Evolutionary conservation across 1,140 invertebrate species (phyloP), one percentile per base, ranked within the genome.

Genomic region (Atta colombica): DNA sequence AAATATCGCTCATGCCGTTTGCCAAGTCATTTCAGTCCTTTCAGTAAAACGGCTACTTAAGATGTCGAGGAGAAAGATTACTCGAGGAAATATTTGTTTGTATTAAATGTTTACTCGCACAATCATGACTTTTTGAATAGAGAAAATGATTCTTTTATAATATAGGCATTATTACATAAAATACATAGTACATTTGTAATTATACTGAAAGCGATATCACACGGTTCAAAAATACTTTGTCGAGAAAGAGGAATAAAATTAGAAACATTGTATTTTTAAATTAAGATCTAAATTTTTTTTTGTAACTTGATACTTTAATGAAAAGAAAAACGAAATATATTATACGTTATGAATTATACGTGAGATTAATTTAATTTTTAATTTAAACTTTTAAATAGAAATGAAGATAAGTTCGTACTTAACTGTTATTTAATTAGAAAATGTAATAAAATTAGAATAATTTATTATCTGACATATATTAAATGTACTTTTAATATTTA

Each of bases 51-150:
- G 39, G 39, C 68, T 60, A 55, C 35, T 72, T 82, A 60, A 82
- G 35, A 53, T 6, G 25, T 65, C 75, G 49, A 25, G 31, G 18
- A 21, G 68, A 74, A 49, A 16, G 21, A 8, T 69, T 81, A 51
- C 14, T 71, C 25, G 65, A 72, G 80, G 12, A 72, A 74, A 72
- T 72, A 72, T 72, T 72, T 60, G 66, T 72, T 21, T 55, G 53
- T 18, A 12, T 45, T 71, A 66, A 80, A 80, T 68, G 55, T 82
- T 82, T 72, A 45, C 28, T 16, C 35, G 78, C 66, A 45, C 39
- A 25, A 71, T 71, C 18, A 16, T 16, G 28, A 49, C 16, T 74
- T 49, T 31, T 61, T 61, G 31, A 72, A 2, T 82, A 14, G 18
- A 72, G 14, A 51, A 51, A 51, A 74, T 28, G 16, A n/a, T 35